These are phyloP conservation scores for Nibea coibor DNA, from an alignment of 2,113 vertebrate species.

Conservation along the genomic window DNA sequence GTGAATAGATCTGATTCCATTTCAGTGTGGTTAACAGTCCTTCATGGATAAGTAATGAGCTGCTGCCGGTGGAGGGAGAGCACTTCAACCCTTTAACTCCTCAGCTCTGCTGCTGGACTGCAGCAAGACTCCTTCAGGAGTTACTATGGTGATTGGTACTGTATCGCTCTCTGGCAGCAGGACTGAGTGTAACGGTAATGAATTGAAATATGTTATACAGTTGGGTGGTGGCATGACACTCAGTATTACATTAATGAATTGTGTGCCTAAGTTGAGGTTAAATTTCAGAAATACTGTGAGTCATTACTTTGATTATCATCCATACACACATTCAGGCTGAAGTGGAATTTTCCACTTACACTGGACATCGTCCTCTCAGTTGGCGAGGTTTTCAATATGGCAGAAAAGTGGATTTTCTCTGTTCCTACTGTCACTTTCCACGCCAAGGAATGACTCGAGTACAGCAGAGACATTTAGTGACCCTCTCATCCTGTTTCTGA, in stretches of 20 bases:
- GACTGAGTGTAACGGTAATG: constrained; percentile 39
- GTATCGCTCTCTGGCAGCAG: constrained; percentile 39
- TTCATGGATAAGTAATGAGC: constrained; percentile 82
- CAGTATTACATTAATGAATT: constrained; percentile 16
- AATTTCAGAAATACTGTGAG: constrained; percentile 25
- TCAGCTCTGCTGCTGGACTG: constrained; percentile 52
- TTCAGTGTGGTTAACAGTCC: constrained; percentile 79
- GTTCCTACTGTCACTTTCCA: background rate
- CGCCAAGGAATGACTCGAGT: background rate
- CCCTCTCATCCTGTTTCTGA: background rate
- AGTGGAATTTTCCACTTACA: background rate
- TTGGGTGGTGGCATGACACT: constrained; percentile 2
- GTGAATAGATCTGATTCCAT: constrained; percentile 80
- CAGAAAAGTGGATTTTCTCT: constrained; percentile 2
- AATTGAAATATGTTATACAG: constrained; percentile 22
- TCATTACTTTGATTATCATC: constrained; percentile 30
- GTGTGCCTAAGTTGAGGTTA: background rate
- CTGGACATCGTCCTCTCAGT: constrained; percentile 3
- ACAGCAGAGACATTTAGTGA: background rate
- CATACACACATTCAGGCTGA: background rate
- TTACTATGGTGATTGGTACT: constrained; percentile 59
- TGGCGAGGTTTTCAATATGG: background rate
- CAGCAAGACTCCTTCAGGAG: constrained; percentile 52
- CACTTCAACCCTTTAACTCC: constrained; percentile 63
- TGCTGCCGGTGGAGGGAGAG: constrained; percentile 58